Base-by-base conservation (phyloP, 2,113 vertebrate genomes). In the Sapajus apella region DNA sequence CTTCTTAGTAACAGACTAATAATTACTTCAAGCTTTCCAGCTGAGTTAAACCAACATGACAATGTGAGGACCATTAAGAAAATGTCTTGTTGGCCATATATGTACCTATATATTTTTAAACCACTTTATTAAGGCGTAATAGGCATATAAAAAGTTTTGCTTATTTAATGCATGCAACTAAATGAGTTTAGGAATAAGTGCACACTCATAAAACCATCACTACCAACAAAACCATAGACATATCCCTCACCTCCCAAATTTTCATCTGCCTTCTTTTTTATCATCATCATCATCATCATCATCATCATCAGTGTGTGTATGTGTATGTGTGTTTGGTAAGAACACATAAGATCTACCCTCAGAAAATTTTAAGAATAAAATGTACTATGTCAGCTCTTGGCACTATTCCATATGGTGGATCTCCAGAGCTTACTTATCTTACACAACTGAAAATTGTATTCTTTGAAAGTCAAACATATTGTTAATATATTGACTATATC, bases 1-100 rank as follows among this genome's bases (percentile, higher is more conserved):
- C 98, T 97, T 97, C 97, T 98, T 97, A 96, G 97, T 95, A 98
- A 96, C 73, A 93, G 73, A 52, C 56, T 96, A 97, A 96, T 98
- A 91, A 97, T 3, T 98, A 96, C 89, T 96, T 76, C 56, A 93
- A 77, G 90, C 96, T 97, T 98, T 98, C 95, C 84, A 97, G 35
- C 45, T 95, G 91, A 95, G 66, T 70, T 96, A 68, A 98, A 91
- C 58, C 95, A 95, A 96, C 56, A 93, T 13, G 35, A 93, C 72
- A 88, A 84, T 85, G 90, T 23, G 96, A 97, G 76, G 25, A 70
- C 94, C 82, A 47, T 47, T 97, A 95, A 97, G 92, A 87, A 97
- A 92, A 97, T 95, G 91, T 85, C 85, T 94, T 61, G 61, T 92
- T 98, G 96, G 96, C 97, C 97, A n/a, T 37, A 25, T 66, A 50